Evolutionary conservation across 2,113 vertebrate genomes (phyloP), one percentile per base, ranked within the genome.

Genomic region (Gallinago paraguaiae): DNA sequence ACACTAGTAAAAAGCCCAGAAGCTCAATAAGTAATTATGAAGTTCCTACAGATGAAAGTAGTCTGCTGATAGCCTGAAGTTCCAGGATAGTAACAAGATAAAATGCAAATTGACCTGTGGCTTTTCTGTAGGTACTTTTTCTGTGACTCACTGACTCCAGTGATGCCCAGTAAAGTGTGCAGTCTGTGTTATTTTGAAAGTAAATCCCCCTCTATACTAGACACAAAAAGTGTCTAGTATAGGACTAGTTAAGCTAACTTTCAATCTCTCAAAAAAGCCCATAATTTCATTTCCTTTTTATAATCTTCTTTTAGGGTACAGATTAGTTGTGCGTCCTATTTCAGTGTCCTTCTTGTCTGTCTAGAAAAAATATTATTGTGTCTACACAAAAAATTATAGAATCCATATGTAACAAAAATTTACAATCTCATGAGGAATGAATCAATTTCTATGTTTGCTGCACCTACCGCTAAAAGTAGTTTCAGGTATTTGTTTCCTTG

Each of bases 81-180:
- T 91, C 67, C 35, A 90, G 27, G 6, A 68, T 4, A 67, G 28
- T 46, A 93, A 74, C 13, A 82, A 75, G 43, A 68, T 57, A 89
- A 81, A 95, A 81, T 1, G 33, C 35, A 87, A 95, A 89, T 45
- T 72, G 69, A 75, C 68, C 37, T 39, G 16, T 56, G 43, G 30
- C 6, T 92, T 80, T 41, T 81, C n/a, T 0, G 0, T 69, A 17
- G 5, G 4, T 17, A 25, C 50, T 13, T 75, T 83, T 33, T 28
- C 48, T 72, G 60, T 60, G 56, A 84, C 46, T 30, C 35, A 23
- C 7, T 43, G 64, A 64, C 81, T 41, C 18, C 35, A 57, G 31
- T 48, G 14, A 79, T 71, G 13, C 39, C 37, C 39, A 65, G 18
- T 37, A 83, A 77, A 3, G 7, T 30, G 5, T 43, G 92, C 72